Evolutionary conservation across 2,797 vertebrate genomes (phyloP), one percentile per base, ranked within the genome.

Genomic region (Odontamblyopus lacepedii): DNA sequence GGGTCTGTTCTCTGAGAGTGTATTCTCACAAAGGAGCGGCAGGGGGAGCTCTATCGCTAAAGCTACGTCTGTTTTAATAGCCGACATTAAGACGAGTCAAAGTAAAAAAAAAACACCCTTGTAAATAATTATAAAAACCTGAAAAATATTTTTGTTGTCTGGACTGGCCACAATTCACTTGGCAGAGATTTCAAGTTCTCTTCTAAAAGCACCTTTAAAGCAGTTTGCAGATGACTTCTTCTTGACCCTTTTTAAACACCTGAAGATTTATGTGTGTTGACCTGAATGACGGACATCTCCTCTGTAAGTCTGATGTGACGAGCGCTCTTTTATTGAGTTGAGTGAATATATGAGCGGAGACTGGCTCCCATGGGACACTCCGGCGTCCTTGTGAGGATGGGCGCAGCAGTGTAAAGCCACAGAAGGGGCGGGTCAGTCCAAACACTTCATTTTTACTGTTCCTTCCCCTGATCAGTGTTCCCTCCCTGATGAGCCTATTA

Each of bases 401-500:
- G 62, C 51, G 63, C 57, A 59, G 35, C 26, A 35, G 71, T 23
- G 61, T 44, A 70, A 74, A 71, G 63, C 71, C 78, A 77, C 66
- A 82, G 71, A 72, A 38, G 59, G 72, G 82, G 70, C 76, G 76
- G 82, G 83, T 84, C 83, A 78, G 66, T 35, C 27, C 56, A 15
- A 79, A 77, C 65, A 73, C 70, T 80, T 85, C 72, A 75, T 61
- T 18, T 60, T 63, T 70, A 26, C 65, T 75, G 63, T 72, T 87
- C 78, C 70, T 78, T 82, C 79, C 72, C 74, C 78, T 85, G 79
- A 84, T 87, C 85, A 84, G 41, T 81, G 83, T 83, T 76, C 72
- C 78, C 78, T 90, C 83, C 76, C 79, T 91, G 91, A 92, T 92
- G 92, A 92, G 88, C 84, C 88, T 83, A 93, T 94, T 93, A 93